Evolutionary conservation across 2,797 vertebrate species (phyloP), one percentile per base, ranked within the genome.

Genomic region (Phyllotis vaccarum): DNA sequence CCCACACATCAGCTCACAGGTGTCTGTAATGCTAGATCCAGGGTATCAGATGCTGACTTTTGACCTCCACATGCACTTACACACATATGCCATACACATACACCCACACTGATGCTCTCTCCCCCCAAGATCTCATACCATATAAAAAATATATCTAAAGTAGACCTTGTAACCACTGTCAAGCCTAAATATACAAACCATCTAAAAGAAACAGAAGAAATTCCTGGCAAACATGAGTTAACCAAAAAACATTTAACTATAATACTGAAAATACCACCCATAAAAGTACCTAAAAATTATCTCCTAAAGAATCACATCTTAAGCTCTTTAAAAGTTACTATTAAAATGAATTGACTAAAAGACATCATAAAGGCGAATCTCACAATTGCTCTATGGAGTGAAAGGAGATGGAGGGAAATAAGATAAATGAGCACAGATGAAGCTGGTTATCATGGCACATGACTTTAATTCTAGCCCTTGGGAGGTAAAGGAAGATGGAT

Each of bases 71-170:
- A 37, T n/a, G 7, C 6, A 86, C 43, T 12, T 70, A 34, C n/a
- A 56, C n/a, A 37, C 22, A 29, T 22, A 85, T 27, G 19, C 10
- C 81, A 49, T 21, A 22, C 14, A 11, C 81, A 49, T 21, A 22
- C 14, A 66, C 31, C 24, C 6, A 52, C 52, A 68, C 17, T 43
- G 37, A 8, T 40, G 3, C 27, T 10, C 3, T 79, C 31, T 22
- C 10, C 52, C 49, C 54, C 16, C 46, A 49, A 49, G 9, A 49
- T 49, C 46, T 49, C 46, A 54, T 24, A 58, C 27, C 11, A 34
- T 43, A 90, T 62, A 88, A 29, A 87, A 92, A 87, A 91, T n/a
- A 56, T 40, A 40, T 68, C 86, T n/a, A 68, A 83, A 85, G 78
- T 90, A 58, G 46, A 56, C 66, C 24, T 46, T 34, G 52, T 14